Percentiles rank a stretch among this genome's conserved stretches.
Conservation (phyloP, 2,888 invertebrate genomes). For the Thecophora atra region DNA sequence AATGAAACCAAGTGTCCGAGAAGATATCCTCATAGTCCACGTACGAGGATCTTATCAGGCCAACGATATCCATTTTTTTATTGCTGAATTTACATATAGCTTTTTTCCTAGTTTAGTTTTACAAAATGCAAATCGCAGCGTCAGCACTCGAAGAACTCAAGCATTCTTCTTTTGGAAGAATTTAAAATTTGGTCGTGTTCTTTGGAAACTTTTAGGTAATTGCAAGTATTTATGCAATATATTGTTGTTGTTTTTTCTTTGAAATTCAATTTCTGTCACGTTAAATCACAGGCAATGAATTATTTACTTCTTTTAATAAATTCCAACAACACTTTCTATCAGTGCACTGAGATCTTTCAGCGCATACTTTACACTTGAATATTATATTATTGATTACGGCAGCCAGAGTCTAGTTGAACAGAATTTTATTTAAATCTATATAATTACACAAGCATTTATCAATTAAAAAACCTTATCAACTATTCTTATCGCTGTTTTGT, state of each 20-base stretch:
- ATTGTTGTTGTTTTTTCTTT: no score
- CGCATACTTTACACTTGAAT: no score
- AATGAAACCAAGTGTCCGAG: constrained; percentile 67
- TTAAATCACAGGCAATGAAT: neutral
- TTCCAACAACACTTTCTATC: no score
- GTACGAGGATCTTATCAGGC: constrained; percentile 53
- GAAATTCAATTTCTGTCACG: neutral
- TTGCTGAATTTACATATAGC: constrained; percentile 26
- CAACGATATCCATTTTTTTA: constrained; percentile 55
- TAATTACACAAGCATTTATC: constrained; percentile 18
- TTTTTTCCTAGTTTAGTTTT: constrained; percentile 11
- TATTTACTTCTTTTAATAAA: no score
- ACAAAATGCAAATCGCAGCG: neutral
- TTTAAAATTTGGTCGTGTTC: neutral
- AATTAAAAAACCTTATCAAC: constrained; percentile 14
- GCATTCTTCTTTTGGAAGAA: neutral
- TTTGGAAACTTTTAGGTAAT: neutral
- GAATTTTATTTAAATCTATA: constrained; percentile 22
- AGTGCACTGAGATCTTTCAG: no score
- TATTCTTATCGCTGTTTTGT: neutral
- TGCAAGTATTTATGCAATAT: neutral
- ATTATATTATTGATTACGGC: no score
- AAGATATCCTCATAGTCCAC: constrained; percentile 58
- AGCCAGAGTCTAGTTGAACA: neutral
- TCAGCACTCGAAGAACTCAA: constrained; percentile 7